Conservation (phyloP, 2,888 invertebrate genomes). For the Pollenia amentaria region DNA sequence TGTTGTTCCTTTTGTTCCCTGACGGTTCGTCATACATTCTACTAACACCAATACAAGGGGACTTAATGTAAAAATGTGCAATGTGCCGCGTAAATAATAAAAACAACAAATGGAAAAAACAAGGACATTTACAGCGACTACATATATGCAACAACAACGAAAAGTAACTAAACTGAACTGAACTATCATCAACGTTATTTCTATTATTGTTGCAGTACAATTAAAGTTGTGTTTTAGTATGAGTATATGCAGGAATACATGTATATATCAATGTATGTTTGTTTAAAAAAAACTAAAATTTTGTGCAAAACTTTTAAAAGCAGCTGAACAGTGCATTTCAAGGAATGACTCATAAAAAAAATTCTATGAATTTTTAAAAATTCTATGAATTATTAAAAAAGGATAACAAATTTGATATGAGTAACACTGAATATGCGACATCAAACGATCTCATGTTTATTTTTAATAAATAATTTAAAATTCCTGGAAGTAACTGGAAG, state of each 20-base stretch:
- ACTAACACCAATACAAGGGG: constrained; percentile 39
- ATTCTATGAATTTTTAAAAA: too few species aligned
- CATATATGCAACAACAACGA: constrained; percentile 9
- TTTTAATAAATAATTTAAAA: too few species aligned
- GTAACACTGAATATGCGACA: too few species aligned
- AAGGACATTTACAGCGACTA: constrained; percentile 41
- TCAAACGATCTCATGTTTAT: too few species aligned
- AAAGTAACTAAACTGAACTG: background rate
- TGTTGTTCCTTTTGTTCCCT: constrained; percentile 7
- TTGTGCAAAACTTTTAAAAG: background rate
- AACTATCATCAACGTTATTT: constrained; percentile 38
- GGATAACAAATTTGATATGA: too few species aligned
- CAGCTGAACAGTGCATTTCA: background rate
- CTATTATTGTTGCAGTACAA: constrained; percentile 41
- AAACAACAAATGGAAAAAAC: constrained; percentile 21
- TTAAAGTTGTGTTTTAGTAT: constrained; percentile 7
- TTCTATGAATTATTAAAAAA: too few species aligned
- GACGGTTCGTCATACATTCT: constrained; percentile 55
- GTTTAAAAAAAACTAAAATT: background rate
- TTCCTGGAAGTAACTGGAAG: too few species aligned
- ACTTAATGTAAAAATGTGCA: constrained; percentile 56
- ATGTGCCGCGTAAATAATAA: constrained; percentile 60
- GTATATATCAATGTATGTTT: background rate
- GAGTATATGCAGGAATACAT: background rate
- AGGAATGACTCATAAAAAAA: background rate